Conservation (phyloP, 1,140 invertebrate species). For the Drosophila saltans region DNA sequence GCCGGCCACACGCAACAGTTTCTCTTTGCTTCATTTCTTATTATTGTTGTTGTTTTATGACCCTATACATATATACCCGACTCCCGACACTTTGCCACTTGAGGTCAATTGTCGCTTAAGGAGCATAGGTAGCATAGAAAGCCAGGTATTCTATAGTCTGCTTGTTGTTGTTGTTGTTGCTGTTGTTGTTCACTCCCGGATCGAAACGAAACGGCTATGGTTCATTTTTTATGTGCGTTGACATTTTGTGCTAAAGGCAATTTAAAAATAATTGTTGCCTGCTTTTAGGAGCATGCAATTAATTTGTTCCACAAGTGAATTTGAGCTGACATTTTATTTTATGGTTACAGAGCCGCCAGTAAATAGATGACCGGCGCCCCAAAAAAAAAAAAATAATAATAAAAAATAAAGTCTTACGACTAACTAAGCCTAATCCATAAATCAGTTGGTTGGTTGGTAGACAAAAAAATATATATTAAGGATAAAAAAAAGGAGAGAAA, state of each 20-base stretch:
- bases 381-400: neutral
- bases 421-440: neutral
- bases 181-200: no score
- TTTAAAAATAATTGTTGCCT: conserved; percentile 50
- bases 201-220: conserved; percentile 12
- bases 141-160: neutral
- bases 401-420: neutral
- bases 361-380: no score
- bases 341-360: neutral
- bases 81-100: neutral
- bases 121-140: neutral
- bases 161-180: no score
- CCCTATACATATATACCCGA: neutral
- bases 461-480: neutral
- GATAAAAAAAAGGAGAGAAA: neutral
- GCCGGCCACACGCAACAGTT: conserved; percentile 44
- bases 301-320: conserved; percentile 22
- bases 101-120: conserved; percentile 59
- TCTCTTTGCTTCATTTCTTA: neutral
- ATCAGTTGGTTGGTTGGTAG: neutral
- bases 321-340: conserved; percentile 12
- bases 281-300: conserved; percentile 44
- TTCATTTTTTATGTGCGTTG: conserved; percentile 29
- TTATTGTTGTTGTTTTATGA: conserved; percentile 9
- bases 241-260: conserved; percentile 29